phyloP scores from a whole-genome alignment of 53 echinoderm and acorn worm species.

The Stichopus horrens region DNA sequence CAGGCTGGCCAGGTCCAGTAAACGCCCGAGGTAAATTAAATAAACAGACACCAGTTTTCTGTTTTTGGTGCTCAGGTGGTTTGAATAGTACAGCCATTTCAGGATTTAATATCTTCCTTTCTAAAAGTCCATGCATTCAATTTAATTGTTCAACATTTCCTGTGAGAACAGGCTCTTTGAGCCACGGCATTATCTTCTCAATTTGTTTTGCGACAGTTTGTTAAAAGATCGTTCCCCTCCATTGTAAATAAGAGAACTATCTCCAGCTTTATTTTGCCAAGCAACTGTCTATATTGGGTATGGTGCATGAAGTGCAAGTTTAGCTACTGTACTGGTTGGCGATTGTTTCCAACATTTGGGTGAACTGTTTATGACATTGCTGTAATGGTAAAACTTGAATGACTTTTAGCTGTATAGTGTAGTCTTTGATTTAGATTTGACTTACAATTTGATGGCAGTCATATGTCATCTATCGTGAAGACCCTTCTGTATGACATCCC shows the following conservation, averaged over 20 bases:
- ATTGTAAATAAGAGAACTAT: background rate
- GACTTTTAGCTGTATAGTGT: background rate
- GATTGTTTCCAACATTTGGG: background rate
- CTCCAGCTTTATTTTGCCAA: background rate
- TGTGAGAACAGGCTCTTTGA: background rate
- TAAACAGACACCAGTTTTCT: background rate
- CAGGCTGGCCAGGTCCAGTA: too few relatives aligned
- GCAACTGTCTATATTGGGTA: background rate
- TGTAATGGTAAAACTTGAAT: background rate
- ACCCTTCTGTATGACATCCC: too few relatives aligned
- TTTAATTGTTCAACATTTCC: background rate
- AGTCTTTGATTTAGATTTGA: background rate
- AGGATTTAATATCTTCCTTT: background rate
- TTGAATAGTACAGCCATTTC: background rate
- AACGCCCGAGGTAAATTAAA: background rate
- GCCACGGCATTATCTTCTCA: background rate
- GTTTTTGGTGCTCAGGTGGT: background rate
- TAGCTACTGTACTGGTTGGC: background rate
- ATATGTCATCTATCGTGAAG: too few relatives aligned
- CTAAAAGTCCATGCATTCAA: background rate
- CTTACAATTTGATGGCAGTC: too few relatives aligned
- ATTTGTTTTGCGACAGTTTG: background rate
- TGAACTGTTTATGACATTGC: background rate
- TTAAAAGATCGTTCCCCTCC: background rate
- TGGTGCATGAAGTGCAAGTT: background rate